Evolutionary conservation across 2,113 vertebrate genomes (phyloP), one percentile per base, ranked within the genome.

Genomic region (Chloropsis cyanopogon): DNA sequence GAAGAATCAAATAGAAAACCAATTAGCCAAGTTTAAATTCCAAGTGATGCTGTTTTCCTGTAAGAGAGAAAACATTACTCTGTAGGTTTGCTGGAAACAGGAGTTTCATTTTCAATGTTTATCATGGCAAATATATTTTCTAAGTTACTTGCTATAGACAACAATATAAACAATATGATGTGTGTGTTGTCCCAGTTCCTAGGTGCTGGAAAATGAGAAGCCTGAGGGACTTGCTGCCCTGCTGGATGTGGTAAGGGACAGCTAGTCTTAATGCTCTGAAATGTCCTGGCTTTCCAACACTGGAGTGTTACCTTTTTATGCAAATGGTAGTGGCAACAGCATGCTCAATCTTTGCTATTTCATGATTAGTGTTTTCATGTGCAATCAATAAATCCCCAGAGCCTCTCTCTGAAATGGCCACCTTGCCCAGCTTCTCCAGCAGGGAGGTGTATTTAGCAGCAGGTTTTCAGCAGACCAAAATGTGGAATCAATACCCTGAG

Each of bases 401-500:
- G 78, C 23, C 44, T 85, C 70, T 86, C 81, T 46, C 61, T 70
- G 28, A 76, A 95, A 95, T 70, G 84, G 41, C 65, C 50, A 31
- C 86, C 94, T 87, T 71, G 88, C 75, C 95, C 76, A 82, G 31
- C 61, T 65, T 93, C 79, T 92, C 85, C 86, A 93, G 88, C 47
- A 85, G 72, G 91, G 84, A 92, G 64, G 79, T 95, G 93, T 93
- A 54, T 95, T 97, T 86, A 92, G 90, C 75, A 92, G 88, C 63
- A 90, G 70, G 65, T 95, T 94, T 95, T 90, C 73, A 92, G 52
- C 75, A 82, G 50, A 76, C 64, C 65, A 91, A 88, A 79, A 94
- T 60, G 46, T 54, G 54, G 92, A 93, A 97, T 96, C 88, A 11
- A 84, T 97, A 97, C n/a, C 69, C 78, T 72, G 81, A 80, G 91